Conservation (phyloP, 1,140 invertebrate species). For the Triops cancriformis region DNA sequence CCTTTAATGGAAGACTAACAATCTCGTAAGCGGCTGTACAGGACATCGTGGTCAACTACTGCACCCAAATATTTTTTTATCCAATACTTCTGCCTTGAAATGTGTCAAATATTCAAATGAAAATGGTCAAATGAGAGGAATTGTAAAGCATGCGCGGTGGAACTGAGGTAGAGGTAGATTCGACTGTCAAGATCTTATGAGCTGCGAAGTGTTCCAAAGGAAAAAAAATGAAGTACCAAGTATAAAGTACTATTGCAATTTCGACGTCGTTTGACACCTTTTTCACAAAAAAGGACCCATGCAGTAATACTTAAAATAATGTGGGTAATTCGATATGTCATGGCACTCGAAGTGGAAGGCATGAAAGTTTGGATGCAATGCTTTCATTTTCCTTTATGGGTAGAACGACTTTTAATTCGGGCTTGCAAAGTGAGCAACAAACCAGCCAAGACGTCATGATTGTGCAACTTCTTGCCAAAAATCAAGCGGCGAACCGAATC, state of each 20-base stretch:
- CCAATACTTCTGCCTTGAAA: too few species aligned
- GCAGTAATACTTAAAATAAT: neutral
- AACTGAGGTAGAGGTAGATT: conserved; percentile 13
- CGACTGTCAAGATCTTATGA: neutral
- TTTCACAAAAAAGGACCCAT: neutral
- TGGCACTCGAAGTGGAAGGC: neutral
- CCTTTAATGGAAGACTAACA: too few species aligned
- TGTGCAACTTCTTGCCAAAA: conserved; percentile 79
- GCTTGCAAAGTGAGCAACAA: conserved; percentile 68
- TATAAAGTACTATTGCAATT: neutral
- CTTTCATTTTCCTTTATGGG: conserved; percentile 25
- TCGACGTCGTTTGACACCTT: neutral
- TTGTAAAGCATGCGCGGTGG: neutral
- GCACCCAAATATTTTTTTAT: too few species aligned
- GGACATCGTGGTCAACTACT: too few species aligned
- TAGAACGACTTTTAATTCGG: conserved; percentile 48
- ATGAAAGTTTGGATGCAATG: neutral
- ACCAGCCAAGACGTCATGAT: conserved; percentile 77
- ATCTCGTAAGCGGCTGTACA: too few species aligned
- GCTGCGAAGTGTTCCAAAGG: neutral
- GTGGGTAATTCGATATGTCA: neutral
- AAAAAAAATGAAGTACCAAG: neutral
- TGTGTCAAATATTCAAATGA: neutral
- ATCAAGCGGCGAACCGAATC: conserved; percentile 78
- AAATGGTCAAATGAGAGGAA: neutral